Percentiles rank a stretch among this genome's conserved stretches.
Evolutionary conservation across 2,113 vertebrate species (phyloP).

Genomic region (Gobiocypris rarus): DNA sequence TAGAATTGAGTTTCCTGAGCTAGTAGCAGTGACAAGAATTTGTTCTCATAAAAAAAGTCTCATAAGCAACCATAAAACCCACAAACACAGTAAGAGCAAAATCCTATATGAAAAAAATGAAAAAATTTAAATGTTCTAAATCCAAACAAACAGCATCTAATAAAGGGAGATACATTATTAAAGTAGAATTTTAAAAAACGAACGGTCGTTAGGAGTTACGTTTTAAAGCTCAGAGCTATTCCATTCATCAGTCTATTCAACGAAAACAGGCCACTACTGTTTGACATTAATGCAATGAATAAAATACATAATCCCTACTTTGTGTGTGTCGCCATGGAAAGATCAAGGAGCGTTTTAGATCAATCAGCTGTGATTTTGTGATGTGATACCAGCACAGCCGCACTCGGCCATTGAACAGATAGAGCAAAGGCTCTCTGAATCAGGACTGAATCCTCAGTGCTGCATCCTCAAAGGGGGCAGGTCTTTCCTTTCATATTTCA

Average conservation of each 20-base stretch:
- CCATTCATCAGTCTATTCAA: conserved; percentile 20
- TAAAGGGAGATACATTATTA: conserved; percentile 12
- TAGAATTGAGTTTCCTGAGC: neutral
- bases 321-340: conserved; percentile 24
- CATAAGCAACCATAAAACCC: neutral
- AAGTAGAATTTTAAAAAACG: neutral
- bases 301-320: conserved; percentile 16
- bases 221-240: neutral
- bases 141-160: conserved; percentile 8
- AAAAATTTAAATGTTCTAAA: neutral
- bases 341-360: conserved; percentile 22
- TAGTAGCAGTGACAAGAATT: neutral
- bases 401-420: neutral
- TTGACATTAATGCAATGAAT: conserved; percentile 24
- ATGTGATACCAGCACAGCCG: neutral
- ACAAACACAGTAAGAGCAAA: neutral
- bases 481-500: conserved; percentile 31
- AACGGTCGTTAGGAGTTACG: neutral
- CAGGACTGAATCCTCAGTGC: conserved; percentile 10
- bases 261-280: conserved; percentile 27
- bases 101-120: neutral
- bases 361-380: conserved; percentile 8
- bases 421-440: conserved; percentile 27
- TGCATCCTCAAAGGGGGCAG: conserved; percentile 20
- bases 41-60: neutral